Conservation (phyloP, 2,113 vertebrate species). For the Alces alces region DNA sequence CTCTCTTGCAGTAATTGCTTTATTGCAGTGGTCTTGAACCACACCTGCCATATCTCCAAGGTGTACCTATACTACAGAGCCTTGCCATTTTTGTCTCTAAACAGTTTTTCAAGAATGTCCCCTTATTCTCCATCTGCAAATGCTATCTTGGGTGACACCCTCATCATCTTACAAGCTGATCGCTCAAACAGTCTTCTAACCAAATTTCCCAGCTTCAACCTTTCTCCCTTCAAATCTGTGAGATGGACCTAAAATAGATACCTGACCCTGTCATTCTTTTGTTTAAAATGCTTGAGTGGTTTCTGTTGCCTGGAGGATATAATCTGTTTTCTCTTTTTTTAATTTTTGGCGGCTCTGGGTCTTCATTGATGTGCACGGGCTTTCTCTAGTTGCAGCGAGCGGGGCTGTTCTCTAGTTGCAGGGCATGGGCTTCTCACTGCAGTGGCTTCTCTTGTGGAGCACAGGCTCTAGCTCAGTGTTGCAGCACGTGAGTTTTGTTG, state of each 20-base stretch:
- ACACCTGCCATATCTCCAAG: background rate
- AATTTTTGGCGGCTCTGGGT: background rate
- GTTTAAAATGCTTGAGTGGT: background rate
- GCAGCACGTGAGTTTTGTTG: fast-evolving
- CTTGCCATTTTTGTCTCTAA: background rate
- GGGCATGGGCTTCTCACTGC: fast-evolving
- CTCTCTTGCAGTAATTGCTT: background rate
- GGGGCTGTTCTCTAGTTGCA: background rate
- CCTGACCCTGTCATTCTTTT: background rate
- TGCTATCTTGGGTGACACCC: background rate
- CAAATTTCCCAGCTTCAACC: background rate
- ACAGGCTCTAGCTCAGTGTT: background rate
- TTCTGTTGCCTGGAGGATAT: background rate
- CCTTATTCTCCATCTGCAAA: background rate
- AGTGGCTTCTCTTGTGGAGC: no score
- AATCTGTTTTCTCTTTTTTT: background rate
- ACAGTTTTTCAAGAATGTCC: background rate
- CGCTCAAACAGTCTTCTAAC: background rate
- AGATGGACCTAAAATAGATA: background rate
- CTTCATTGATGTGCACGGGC: background rate
- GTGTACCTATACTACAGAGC: background rate
- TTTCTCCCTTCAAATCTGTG: background rate
- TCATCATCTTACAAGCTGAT: background rate
- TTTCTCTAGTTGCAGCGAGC: background rate
- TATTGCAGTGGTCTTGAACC: background rate